Base-by-base conservation (phyloP, 2,797 vertebrate genomes). In the Sebastes iracundus region DNA sequence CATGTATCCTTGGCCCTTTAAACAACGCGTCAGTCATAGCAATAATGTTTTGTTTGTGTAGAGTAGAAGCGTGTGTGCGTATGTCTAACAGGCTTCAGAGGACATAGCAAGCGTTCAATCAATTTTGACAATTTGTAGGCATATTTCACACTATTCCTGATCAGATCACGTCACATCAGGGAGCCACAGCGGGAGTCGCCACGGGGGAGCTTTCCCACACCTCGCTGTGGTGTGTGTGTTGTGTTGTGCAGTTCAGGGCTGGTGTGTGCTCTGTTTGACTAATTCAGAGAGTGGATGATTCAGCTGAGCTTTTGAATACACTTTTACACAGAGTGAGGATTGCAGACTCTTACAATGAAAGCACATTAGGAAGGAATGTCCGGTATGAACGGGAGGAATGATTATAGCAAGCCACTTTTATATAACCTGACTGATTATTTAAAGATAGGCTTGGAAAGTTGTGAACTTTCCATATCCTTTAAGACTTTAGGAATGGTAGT, bases 1-100 rank as follows among this genome's bases (percentile, higher is more conserved):
- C 61, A 81, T 74, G 28, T 83, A 49, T 85, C 86, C 80, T 76
- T 67, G 73, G 62, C 59, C 33, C 63, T 88, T 86, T 77, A 79
- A 84, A 78, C 33, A 16, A 20, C 77, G 69, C 22, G 59, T 81
- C 79, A 81, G 70, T 87, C 85, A 82, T 23, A 58, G 12, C 32
- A 66, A 46, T 38, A 49, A 53, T 67, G 18, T 70, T 62, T 35
- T 60, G 66, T 78, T 75, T 22, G 30, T 18, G 30, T 22, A 20
- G 14, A 82, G 35, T 18, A 38, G 6, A 30, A 58, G 46, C 4
- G 4, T 30, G 32, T 52, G 35, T 46, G 61, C 30, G 22, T 49
- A 16, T 22, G 49, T 75, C 23, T 49, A 22, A 62, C 12, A n/a
- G 35, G 58, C 65, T 59, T 72, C 42, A 76, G 64, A 63, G 35